Percentiles rank a stretch among this genome's conserved stretches.
Conservation (phyloP, 2,113 vertebrate species). For the Rhinolophus ferrumequinum region DNA sequence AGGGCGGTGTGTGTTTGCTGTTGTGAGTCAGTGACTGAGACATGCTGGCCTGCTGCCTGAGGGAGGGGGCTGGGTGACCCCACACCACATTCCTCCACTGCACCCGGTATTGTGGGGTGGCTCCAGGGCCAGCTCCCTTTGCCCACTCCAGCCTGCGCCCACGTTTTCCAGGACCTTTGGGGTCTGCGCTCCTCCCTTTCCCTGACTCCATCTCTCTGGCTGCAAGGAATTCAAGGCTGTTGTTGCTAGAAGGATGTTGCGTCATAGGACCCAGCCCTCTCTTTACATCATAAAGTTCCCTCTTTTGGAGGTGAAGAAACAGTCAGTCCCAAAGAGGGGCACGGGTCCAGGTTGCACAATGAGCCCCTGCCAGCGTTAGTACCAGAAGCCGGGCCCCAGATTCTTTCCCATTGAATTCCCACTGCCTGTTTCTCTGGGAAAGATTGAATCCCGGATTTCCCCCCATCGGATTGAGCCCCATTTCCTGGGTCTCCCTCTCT, state of each 20-base stretch:
- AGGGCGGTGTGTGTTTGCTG: neutral
- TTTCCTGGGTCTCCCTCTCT: neutral
- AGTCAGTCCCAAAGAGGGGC: neutral
- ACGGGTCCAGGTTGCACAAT: neutral
- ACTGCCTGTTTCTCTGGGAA: neutral
- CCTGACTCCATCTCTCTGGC: neutral
- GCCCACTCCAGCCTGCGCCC: neutral
- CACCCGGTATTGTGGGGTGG: neutral
- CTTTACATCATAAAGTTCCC: neutral
- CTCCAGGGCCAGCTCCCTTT: neutral
- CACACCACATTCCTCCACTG: neutral
- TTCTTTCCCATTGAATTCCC: neutral
- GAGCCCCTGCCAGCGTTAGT: neutral
- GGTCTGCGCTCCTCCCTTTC: neutral
- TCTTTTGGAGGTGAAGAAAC: constrained; percentile 26
- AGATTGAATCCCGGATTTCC: neutral
- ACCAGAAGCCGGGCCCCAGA: neutral
- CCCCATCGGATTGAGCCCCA: neutral
- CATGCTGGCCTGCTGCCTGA: neutral
- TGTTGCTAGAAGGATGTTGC: neutral
- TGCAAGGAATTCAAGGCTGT: neutral
- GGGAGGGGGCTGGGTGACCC: neutral
- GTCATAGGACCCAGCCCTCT: neutral
- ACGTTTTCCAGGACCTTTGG: neutral
- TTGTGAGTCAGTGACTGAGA: neutral